Conservation (phyloP, 2,888 invertebrate genomes). For the Nudaria mundana region DNA sequence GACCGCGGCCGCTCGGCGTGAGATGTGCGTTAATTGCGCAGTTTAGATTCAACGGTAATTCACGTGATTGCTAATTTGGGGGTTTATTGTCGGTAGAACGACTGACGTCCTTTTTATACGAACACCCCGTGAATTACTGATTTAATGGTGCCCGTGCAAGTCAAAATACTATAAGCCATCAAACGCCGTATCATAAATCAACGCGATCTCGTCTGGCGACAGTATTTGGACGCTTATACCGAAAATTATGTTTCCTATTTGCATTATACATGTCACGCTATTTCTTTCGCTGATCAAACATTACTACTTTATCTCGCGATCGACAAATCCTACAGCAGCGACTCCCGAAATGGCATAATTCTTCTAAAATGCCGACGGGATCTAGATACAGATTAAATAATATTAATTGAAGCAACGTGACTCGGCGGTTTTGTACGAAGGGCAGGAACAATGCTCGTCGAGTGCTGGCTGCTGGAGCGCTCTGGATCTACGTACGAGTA, state of each 20-base stretch:
- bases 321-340: conserved; percentile 53
- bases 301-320: conserved; percentile 54
- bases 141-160: conserved; percentile 39
- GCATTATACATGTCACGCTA: conserved; percentile 52
- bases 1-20: conserved; percentile 42
- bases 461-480: conserved; percentile 30
- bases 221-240: conserved; percentile 50
- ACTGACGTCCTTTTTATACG: conserved; percentile 65
- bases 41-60: conserved; percentile 77
- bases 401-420: conserved; percentile 74
- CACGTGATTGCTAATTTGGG: conserved; percentile 74
- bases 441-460: conserved; percentile 58
- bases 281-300: conserved; percentile 49
- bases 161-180: conserved; percentile 39
- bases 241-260: conserved; percentile 50
- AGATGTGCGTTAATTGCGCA: conserved; percentile 74
- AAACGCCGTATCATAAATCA: conserved; percentile 47
- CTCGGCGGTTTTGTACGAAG: conserved; percentile 57
- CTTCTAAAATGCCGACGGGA: conserved; percentile 64
- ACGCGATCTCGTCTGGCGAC: conserved; percentile 43
- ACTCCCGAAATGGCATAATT: conserved; percentile 62
- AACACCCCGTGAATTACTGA: conserved; percentile 61
- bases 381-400: conserved; percentile 70
- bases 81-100: conserved; percentile 67
- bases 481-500: conserved; percentile 30